phyloP scores from a whole-genome alignment of 2,797 vertebrate species.

The Rhabdophis nuchalis region DNA sequence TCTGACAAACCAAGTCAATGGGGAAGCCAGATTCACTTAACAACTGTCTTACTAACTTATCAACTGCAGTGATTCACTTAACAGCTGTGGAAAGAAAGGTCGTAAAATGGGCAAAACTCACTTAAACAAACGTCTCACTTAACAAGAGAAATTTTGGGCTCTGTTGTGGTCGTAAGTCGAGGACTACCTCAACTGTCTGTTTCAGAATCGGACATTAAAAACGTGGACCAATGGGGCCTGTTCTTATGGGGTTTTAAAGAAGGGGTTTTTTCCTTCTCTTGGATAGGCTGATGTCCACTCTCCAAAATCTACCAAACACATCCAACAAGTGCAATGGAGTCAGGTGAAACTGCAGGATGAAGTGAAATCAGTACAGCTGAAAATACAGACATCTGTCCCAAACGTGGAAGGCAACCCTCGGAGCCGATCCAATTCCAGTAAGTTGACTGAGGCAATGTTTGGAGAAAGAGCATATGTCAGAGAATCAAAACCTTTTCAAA shows the following conservation, averaged over 20 bases:
- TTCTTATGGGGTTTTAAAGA: not conserved
- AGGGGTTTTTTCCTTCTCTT: slow-evolving; percentile 6
- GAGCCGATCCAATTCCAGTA: slow-evolving; percentile 81
- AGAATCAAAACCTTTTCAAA: not conserved
- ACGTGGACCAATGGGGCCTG: not conserved
- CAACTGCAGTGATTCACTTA: not conserved
- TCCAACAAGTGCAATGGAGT: slow-evolving; percentile 80
- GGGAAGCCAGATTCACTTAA: not conserved
- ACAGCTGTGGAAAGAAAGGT: not conserved
- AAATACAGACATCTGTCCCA: slow-evolving; percentile 77
- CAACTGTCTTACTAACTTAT: not conserved
- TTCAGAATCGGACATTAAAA: slow-evolving; percentile 21
- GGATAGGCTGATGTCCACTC: slow-evolving; percentile 85
- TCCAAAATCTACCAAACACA: slow-evolving; percentile 83
- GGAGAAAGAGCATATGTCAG: not conserved
- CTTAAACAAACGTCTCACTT: not conserved
- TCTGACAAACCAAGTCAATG: not conserved
- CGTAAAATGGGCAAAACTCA: not conserved
- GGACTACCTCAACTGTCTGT: not conserved
- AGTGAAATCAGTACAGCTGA: slow-evolving; percentile 84
- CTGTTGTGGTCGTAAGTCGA: not conserved
- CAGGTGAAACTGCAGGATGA: slow-evolving; percentile 74
- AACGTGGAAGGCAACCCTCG: slow-evolving; percentile 70
- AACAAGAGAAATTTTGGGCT: not conserved
- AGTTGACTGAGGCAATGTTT: slow-evolving; percentile 40